Base-by-base conservation (phyloP, 37 sponge, comb jelly and placozoan genomes). In the Axinella damicornis region DNA sequence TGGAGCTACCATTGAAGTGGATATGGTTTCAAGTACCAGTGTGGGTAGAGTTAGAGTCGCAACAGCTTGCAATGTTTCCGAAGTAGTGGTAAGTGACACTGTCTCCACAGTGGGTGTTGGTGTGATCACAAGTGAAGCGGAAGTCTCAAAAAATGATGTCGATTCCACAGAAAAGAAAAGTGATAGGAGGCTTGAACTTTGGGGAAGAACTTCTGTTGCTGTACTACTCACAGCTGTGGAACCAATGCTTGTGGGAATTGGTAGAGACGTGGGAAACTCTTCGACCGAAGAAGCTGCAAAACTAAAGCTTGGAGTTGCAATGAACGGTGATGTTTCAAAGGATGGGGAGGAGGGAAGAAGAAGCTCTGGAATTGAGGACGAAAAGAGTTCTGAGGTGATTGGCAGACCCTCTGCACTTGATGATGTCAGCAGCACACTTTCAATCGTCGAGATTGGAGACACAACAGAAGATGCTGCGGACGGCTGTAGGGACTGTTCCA, bases 91-190 rank as follows among this genome's bases (percentile, higher is more conserved):
- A 9, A 46, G 9, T 46, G 68, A 33, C 11, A 67, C 63, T 61
- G n/a, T n/a, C 12, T 61, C 25, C 63, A 61, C 63, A 61, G 63
- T 61, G n/a, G 63, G n/a, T 5, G 63, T 67, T 33, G 68, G 68
- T 28, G 20, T 32, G 11, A 34, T 24, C 27, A 67, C 19, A 30
- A 67, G 32, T 32, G 68, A 2, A 33, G 68, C 28, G 2, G 68
- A 33, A 34, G 33, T 27, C 68, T 31, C 68, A 11, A 11, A 31
- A 33, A 31, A 27, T 67, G 68, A 24, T 33, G 68, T 4, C 27
- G 5, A 22, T 27, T 25, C 27, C 62, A 61, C 57, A 56, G 18
- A 18, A 18, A 56, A 61, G 27, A 61, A 5, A 61, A 61, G 12
- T 61, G 62, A 61, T 25, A 14, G 27, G 12, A 25, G 4, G 62